Evolutionary conservation across 2,888 invertebrate genomes (phyloP).

Genomic region (Meliscaeva auricollis): DNA sequence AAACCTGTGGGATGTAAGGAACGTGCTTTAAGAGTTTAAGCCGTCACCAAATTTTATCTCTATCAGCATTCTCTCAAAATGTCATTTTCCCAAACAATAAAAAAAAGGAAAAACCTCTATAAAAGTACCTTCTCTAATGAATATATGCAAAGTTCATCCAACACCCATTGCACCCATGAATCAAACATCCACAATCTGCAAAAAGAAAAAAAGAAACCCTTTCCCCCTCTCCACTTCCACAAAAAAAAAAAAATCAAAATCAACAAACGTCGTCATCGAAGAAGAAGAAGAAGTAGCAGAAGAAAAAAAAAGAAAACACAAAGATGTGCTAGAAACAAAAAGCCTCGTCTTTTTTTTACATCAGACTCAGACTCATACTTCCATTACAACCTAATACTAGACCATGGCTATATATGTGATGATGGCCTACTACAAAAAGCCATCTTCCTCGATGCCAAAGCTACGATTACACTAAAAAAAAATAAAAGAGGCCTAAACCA

Average conservation of each 20-base stretch:
- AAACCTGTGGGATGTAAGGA: too few relatives aligned
- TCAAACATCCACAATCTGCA: slow-evolving; percentile 35
- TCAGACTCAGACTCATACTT: slow-evolving; percentile 24
- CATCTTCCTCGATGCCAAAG: slow-evolving; percentile 63
- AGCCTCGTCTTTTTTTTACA: slow-evolving; percentile 33
- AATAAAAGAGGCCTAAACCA: slow-evolving; percentile 50
- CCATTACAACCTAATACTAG: slow-evolving; percentile 58
- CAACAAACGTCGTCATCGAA: slow-evolving; percentile 26
- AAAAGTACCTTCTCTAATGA: slow-evolving; percentile 22
- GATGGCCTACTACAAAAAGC: slow-evolving; percentile 14
- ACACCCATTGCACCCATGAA: slow-evolving; percentile 58
- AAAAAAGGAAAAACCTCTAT: slow-evolving; percentile 1
- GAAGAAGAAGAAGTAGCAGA: slow-evolving; percentile 26
- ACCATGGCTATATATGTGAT: slow-evolving; percentile 42
- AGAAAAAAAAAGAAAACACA: slow-evolving; percentile 6
- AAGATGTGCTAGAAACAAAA: slow-evolving; percentile 25
- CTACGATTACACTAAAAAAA: slow-evolving; percentile 50
- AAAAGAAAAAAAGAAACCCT: too few relatives aligned
- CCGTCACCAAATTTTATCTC: too few relatives aligned
- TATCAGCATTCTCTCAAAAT: too few relatives aligned
- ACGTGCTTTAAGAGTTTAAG: too few relatives aligned
- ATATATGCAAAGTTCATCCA: slow-evolving; percentile 68
- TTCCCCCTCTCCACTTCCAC: not conserved
- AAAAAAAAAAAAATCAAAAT: slow-evolving; percentile 1
- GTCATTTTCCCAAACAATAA: slow-evolving; percentile 29